Conservation (phyloP, 2,888 invertebrate genomes). For the Rambutsinella grinnellia region DNA sequence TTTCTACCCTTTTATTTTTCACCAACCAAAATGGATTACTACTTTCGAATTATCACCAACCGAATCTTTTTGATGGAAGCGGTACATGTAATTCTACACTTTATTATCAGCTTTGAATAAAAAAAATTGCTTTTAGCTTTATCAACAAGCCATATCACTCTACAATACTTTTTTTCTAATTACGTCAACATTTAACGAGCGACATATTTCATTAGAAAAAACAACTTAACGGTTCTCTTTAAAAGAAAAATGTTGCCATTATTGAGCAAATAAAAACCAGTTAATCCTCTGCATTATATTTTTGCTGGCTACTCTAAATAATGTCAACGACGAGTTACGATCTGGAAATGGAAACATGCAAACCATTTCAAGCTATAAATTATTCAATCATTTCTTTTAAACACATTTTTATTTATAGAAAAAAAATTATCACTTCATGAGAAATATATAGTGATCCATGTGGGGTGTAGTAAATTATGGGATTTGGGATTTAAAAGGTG, state of each 20-base stretch:
- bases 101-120: neutral
- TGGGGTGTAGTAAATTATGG: no score
- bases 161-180: neutral
- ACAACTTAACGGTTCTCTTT: neutral
- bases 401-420: no score
- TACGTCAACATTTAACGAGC: neutral
- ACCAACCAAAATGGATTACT: neutral
- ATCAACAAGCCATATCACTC: neutral
- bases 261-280: slow-evolving; percentile 4
- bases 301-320: neutral
- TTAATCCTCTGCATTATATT: slow-evolving; percentile 20
- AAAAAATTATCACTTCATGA: no score
- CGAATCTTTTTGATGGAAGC: neutral
- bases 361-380: neutral
- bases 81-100: neutral
- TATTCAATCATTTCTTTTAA: neutral
- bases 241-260: neutral
- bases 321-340: neutral
- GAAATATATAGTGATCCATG: no score
- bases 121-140: neutral
- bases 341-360: slow-evolving; percentile 15
- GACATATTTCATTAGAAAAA: neutral
- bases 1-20: neutral
- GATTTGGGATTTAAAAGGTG: slow-evolving; percentile 11
- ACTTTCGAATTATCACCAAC: neutral